Evolutionary conservation across 2,888 invertebrate genomes (phyloP).

Genomic region (Thereva unica): DNA sequence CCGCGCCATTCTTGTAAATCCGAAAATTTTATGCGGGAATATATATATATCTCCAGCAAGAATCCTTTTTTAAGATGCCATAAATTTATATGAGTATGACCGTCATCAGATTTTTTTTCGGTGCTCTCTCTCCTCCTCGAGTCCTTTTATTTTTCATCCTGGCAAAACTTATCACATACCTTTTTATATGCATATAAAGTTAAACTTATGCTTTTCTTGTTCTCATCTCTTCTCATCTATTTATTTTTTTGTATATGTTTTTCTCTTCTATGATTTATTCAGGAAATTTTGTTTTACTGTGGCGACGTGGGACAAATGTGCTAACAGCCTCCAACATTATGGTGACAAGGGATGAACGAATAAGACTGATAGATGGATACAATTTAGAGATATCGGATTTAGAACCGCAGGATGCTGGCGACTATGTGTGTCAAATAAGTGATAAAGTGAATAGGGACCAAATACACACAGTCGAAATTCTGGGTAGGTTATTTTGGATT

Average conservation of each 20-base stretch:
- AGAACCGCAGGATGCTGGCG: conserved; percentile 68
- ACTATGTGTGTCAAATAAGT: conserved; percentile 75
- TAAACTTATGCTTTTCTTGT: neutral
- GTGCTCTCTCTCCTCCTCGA: neutral
- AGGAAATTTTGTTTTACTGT: conserved; percentile 70
- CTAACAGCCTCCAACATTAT: conserved; percentile 73
- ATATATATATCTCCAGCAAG: too few relatives aligned
- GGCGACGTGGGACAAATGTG: conserved; percentile 72
- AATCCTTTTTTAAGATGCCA: too few relatives aligned
- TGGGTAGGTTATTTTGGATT: conserved; percentile 58
- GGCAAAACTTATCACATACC: neutral
- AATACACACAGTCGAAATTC: conserved; percentile 72
- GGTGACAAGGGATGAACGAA: conserved; percentile 71
- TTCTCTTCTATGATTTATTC: conserved; percentile 43
- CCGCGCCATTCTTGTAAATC: too few relatives aligned
- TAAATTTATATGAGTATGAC: too few relatives aligned
- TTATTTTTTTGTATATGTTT: too few relatives aligned
- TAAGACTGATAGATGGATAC: conserved; percentile 71
- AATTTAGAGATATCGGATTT: conserved; percentile 73
- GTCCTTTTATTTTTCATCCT: neutral
- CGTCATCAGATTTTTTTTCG: neutral
- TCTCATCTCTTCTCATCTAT: neutral
- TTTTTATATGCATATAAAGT: neutral
- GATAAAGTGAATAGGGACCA: conserved; percentile 71
- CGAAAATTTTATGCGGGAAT: too few relatives aligned